A percentile compares a stretch with the other conserved stretches of the same genome.
phyloP scores from a whole-genome alignment of 2,113 vertebrate species.

The Petroica traversi region DNA sequence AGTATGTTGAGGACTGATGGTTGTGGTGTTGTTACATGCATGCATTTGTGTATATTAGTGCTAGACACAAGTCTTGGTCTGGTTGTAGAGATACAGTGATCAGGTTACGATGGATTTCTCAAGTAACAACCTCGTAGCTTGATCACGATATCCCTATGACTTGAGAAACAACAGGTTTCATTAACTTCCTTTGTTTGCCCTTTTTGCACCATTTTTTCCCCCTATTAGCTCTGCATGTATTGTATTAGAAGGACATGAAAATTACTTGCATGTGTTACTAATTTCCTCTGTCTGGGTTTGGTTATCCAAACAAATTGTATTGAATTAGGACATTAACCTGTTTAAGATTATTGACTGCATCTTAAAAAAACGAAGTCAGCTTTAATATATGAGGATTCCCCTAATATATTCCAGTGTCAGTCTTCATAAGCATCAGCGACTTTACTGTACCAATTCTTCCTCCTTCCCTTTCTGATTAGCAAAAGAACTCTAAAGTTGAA shows the following conservation, averaged over 20 bases:
- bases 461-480: not conserved
- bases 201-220: not conserved
- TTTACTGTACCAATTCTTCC: not conserved
- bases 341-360: not conserved
- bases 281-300: not conserved
- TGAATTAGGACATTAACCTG: not conserved
- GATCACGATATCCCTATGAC: conserved; percentile 69
- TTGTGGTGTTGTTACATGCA: conserved; percentile 47
- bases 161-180: conserved; percentile 35
- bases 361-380: not conserved
- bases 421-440: not conserved
- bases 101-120: conserved; percentile 69
- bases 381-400: not conserved
- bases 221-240: not conserved
- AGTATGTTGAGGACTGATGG: conserved; percentile 69
- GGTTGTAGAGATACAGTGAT: conserved; percentile 74
- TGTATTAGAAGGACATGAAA: not conserved
- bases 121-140: conserved; percentile 59
- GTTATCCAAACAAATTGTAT: not conserved
- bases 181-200: not conserved
- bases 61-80: conserved; percentile 44
- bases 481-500: not conserved
- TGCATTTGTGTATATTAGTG: conserved; percentile 36
- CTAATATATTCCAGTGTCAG: not conserved
- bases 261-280: not conserved